phyloP scores from a whole-genome alignment of 2,797 vertebrate genomes.

The Sebastes wilsoni region DNA sequence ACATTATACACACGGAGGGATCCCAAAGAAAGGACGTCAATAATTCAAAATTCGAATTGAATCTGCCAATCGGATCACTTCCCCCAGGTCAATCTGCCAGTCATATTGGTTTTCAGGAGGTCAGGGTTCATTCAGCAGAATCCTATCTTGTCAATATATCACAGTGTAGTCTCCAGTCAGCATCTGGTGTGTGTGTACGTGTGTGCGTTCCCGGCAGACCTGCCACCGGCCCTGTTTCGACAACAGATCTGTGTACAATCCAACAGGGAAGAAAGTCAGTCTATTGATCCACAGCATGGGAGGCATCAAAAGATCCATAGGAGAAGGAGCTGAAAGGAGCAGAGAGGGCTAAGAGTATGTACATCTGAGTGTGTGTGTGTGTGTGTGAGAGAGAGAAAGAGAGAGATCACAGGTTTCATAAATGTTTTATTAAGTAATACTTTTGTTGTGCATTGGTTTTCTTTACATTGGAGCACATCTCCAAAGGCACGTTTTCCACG shows the following conservation, averaged over 20 bases:
- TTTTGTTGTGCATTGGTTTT: background rate
- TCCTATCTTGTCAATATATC: constrained; percentile 66
- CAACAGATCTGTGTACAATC: constrained; percentile 62
- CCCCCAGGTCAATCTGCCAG: constrained; percentile 62
- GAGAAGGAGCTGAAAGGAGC: constrained; percentile 49
- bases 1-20: constrained; percentile 19
- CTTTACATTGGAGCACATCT: background rate
- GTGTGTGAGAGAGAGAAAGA: background rate
- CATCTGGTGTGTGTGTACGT: constrained; percentile 23
- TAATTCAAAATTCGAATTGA: constrained; percentile 66
- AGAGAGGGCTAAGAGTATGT: constrained; percentile 9
- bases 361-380: background rate
- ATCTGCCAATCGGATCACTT: constrained; percentile 59
- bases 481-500: background rate
- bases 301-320: constrained; percentile 73
- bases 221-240: constrained; percentile 60
- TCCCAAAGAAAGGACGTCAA: constrained; percentile 51
- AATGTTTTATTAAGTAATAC: constrained; percentile 10
- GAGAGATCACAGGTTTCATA: constrained; percentile 31
- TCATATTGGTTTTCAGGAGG: constrained; percentile 72
- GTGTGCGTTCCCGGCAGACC: constrained; percentile 50
- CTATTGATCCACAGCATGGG: constrained; percentile 65
- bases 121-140: constrained; percentile 67
- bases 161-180: constrained; percentile 57
- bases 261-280: constrained; percentile 59